phyloP scores from a whole-genome alignment of 2,113 vertebrate genomes.

The Salvator merianae region DNA sequence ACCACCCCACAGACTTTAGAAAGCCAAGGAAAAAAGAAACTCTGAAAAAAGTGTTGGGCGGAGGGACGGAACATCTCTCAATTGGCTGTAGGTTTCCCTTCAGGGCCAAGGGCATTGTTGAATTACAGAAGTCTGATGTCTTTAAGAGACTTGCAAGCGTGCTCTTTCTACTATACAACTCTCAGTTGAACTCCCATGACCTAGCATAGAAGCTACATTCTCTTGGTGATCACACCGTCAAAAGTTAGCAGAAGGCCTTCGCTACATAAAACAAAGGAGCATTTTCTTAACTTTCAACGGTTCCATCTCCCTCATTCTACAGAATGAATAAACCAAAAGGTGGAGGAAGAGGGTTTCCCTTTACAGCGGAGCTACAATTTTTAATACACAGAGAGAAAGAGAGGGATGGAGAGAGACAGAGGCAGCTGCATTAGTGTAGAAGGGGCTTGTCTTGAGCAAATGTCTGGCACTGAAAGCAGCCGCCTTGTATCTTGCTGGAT shows the following conservation, averaged over 20 bases:
- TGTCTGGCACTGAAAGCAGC: neutral
- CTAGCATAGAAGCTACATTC: conserved; percentile 59
- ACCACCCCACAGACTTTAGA: neutral
- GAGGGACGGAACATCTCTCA: conserved; percentile 49
- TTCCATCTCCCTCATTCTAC: conserved; percentile 50
- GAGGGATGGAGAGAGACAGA: neutral
- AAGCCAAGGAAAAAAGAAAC: neutral
- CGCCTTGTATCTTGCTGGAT: too few species aligned
- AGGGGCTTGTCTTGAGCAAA: neutral
- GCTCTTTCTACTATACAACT: conserved; percentile 66
- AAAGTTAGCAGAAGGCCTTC: conserved; percentile 61
- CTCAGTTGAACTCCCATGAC: conserved; percentile 69
- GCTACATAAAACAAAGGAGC: conserved; percentile 59
- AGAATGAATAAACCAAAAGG: conserved; percentile 64
- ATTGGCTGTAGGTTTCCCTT: conserved; percentile 55
- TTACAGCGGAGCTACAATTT: conserved; percentile 2
- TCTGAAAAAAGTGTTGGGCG: conserved; percentile 10
- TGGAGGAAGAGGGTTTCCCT: conserved; percentile 54
- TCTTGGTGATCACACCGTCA: conserved; percentile 57
- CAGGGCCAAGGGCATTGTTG: conserved; percentile 60
- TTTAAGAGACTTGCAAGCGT: conserved; percentile 63
- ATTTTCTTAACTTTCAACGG: conserved; percentile 62
- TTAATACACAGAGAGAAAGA: neutral
- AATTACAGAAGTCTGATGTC: conserved; percentile 64
- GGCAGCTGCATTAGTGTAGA: neutral